Evolutionary conservation across 1,140 invertebrate species (phyloP).

Genomic region (Scaptomyza hsui): DNA sequence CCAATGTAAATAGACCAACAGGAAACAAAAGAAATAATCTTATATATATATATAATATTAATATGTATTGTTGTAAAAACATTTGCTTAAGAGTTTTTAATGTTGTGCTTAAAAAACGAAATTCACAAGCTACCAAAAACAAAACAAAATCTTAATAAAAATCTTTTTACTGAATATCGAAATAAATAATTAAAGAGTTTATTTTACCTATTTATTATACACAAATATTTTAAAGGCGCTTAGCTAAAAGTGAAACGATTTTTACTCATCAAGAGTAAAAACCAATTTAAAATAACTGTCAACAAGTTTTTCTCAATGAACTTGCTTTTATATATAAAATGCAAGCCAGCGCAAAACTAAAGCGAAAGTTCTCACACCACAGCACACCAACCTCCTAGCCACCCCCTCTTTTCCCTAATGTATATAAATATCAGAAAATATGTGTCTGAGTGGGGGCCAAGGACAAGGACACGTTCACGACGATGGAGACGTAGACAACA

Average conservation of each 20-base stretch:
- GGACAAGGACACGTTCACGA: conserved; percentile 75
- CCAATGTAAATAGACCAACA: conserved; percentile 42
- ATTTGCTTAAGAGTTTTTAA: conserved; percentile 19
- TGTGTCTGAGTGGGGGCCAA: conserved; percentile 68
- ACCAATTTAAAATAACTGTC: conserved; percentile 35
- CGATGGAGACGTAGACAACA: conserved; percentile 33
- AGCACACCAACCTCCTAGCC: too few species aligned
- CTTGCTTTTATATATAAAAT: too few species aligned
- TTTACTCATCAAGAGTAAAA: conserved; percentile 11
- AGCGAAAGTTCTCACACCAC: conserved; percentile 58
- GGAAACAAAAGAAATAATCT: conserved; percentile 27
- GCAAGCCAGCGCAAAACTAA: conserved; percentile 65
- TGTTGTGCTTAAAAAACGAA: conserved; percentile 49
- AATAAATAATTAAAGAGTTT: neutral
- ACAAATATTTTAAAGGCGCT: too few species aligned
- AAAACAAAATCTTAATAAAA: conserved; percentile 55
- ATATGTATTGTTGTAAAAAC: conserved; percentile 1
- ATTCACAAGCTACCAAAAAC: conserved; percentile 67
- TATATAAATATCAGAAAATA: conserved; percentile 54
- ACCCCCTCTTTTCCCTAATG: conserved; percentile 23
- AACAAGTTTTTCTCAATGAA: conserved; percentile 52
- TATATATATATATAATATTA: conserved; percentile 7
- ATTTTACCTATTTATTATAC: too few species aligned
- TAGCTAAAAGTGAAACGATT: conserved; percentile 1
- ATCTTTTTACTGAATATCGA: conserved; percentile 24